These are phyloP conservation scores for Connochaetes taurinus DNA, from an alignment of 2,113 vertebrate genomes.

Conservation along the genomic window DNA sequence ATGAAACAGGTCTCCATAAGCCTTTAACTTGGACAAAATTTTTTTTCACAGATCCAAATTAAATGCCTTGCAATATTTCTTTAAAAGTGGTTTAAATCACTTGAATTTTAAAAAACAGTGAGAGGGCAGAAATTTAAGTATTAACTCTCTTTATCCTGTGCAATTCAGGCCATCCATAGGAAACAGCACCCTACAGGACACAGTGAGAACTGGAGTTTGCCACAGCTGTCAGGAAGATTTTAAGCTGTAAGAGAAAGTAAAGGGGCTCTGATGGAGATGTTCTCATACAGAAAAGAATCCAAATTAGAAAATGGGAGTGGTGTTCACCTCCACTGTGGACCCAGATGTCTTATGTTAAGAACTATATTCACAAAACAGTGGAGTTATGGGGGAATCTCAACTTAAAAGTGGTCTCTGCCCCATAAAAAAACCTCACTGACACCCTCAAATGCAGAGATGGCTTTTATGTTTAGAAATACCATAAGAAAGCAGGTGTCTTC, in stretches of 20 bases:
- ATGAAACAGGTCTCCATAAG: conserved; percentile 2
- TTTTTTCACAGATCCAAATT: background rate
- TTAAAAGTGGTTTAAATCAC: background rate
- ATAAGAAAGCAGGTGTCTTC: background rate
- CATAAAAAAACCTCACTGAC: background rate
- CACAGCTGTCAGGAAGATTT: background rate
- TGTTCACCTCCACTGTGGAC: conserved; percentile 93
- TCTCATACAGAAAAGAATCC: background rate
- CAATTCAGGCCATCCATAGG: background rate
- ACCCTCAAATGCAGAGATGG: background rate
- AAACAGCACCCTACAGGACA: background rate
- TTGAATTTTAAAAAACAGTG: background rate
- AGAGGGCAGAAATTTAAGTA: background rate
- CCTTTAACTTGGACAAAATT: background rate
- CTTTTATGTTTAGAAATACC: background rate
- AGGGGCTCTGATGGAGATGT: background rate
- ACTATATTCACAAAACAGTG: background rate
- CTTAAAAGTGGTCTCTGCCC: background rate
- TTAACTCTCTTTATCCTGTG: background rate
- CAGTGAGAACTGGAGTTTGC: background rate
- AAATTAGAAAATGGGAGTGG: background rate
- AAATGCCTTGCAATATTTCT: background rate
- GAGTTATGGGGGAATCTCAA: background rate
- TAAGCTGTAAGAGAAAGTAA: background rate
- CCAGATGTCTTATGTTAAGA: conserved; percentile 76